phyloP scores from a whole-genome alignment of 2,113 vertebrate species.

The Bombycilla garrulus region DNA sequence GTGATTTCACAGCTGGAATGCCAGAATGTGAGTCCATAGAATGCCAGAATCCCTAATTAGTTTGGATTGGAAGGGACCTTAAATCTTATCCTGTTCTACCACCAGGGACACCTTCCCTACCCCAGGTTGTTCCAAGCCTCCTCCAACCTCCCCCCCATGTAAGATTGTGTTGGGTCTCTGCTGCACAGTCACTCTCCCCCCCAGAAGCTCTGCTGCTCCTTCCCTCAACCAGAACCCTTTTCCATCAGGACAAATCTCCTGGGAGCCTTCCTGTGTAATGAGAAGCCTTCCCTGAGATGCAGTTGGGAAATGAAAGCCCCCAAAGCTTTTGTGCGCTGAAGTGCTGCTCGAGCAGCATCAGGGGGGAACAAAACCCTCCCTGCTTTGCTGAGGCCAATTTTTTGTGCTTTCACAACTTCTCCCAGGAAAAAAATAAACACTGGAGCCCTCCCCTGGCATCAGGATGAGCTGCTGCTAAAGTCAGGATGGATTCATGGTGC shows the following conservation, averaged over 20 bases:
- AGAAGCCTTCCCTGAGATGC: background rate
- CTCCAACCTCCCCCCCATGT: rapidly evolving
- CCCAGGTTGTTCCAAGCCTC: background rate
- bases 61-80: background rate
- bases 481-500: background rate
- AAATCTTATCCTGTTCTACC: rapidly evolving
- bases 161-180: background rate
- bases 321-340: background rate
- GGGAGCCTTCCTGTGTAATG: background rate
- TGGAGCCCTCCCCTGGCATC: background rate
- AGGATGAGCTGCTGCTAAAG: background rate
- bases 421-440: background rate
- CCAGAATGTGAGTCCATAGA: background rate
- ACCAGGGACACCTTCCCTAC: background rate
- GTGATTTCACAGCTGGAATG: background rate
- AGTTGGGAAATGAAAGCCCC: background rate
- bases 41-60: background rate
- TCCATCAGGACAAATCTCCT: background rate
- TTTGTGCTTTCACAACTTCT: background rate
- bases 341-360: background rate
- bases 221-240: background rate
- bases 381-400: background rate
- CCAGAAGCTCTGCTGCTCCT: background rate
- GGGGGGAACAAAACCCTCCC: background rate
- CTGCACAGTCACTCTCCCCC: rapidly evolving